Evolutionary conservation across 2,113 vertebrate genomes (phyloP).

Genomic region (Hiodon tergisus): DNA sequence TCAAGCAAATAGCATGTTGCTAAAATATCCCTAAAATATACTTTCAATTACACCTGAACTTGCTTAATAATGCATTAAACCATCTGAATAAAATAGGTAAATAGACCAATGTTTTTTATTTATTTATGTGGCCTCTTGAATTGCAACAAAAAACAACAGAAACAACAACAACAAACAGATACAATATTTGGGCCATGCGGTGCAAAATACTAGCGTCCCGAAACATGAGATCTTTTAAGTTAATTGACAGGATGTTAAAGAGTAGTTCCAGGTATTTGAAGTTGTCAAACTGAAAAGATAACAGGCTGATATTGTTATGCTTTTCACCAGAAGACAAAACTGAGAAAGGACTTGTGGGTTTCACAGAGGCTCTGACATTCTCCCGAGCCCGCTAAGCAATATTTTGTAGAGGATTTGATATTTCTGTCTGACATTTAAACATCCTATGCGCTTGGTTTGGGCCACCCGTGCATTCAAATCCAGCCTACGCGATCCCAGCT

Average conservation of each 20-base stretch:
- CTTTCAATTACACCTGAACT: no score
- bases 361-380: conserved; percentile 65
- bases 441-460: conserved; percentile 42
- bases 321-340: conserved; percentile 78
- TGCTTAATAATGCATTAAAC: no score
- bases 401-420: conserved; percentile 39
- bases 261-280: conserved; percentile 31
- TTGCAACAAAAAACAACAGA: background rate
- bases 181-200: background rate
- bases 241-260: conserved; percentile 16
- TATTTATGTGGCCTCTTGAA: background rate
- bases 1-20: background rate
- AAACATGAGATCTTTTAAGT: conserved; percentile 26
- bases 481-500: conserved; percentile 12
- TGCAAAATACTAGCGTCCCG: background rate
- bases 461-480: conserved; percentile 50
- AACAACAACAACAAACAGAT: background rate
- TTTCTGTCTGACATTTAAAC: conserved; percentile 57
- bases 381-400: conserved; percentile 41
- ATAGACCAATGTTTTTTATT: background rate
- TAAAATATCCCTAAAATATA: no score
- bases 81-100: no score
- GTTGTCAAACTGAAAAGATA: conserved; percentile 27
- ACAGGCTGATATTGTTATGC: conserved; percentile 29
- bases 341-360: conserved; percentile 83